Evolutionary conservation across 2,113 vertebrate species (phyloP).

Genomic region (Grantiella picta): DNA sequence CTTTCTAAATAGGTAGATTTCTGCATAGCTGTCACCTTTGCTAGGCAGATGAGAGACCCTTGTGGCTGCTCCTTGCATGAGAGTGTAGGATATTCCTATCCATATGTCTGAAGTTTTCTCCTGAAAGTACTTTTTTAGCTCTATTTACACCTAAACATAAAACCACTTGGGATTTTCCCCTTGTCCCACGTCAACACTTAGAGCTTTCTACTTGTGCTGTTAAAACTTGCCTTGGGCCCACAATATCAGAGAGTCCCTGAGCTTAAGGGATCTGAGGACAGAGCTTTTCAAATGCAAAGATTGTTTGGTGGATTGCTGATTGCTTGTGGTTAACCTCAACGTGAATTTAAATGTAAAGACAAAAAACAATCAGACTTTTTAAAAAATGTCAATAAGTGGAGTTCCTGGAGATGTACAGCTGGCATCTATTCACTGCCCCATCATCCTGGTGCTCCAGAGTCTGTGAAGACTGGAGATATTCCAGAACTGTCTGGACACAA

Average conservation of each 20-base stretch:
- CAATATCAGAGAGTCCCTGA: neutral
- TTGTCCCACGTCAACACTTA: neutral
- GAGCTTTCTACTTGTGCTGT: neutral
- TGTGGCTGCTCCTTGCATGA: neutral
- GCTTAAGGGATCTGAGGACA: neutral
- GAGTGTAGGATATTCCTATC: neutral
- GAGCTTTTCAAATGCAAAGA: neutral
- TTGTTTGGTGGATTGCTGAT: neutral
- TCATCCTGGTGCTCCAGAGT: neutral
- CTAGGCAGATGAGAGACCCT: neutral
- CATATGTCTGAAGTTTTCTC: neutral
- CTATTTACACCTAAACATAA: neutral
- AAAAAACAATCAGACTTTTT: neutral
- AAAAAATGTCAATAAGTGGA: accelerated
- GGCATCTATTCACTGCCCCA: neutral
- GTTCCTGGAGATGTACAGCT: neutral
- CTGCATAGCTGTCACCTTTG: neutral
- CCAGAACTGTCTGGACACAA: neutral
- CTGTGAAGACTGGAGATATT: neutral
- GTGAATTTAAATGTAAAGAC: neutral
- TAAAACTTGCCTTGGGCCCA: neutral
- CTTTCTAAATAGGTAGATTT: neutral
- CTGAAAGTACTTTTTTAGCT: neutral
- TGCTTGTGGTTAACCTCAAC: neutral
- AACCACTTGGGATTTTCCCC: neutral